Evolutionary conservation across 2,888 invertebrate genomes (phyloP), one percentile per base, ranked within the genome.

Genomic region (Drosophila emarginata): DNA sequence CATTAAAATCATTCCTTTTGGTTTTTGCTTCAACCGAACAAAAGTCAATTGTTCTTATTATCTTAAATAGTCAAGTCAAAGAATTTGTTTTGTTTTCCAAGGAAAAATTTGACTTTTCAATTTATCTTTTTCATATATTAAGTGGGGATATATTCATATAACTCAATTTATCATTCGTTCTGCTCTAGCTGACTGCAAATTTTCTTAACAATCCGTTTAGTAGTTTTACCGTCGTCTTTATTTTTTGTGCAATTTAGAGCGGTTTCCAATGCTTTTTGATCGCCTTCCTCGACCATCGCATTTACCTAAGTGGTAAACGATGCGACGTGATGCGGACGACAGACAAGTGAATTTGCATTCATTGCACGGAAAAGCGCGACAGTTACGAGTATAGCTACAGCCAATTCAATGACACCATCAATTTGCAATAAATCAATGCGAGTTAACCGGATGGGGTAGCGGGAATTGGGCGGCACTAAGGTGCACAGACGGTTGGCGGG

Each of bases 341-440:
- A 79, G 81, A 81, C 85, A 81, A 79, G 67, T 72, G 71, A 87
- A 77, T 82, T 82, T 72, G 76, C 82, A 77, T 81, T 84, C 73
- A 76, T 77, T 61, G 53, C 37, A 50, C 51, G 52, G 74, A 67
- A 73, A 61, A 60, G 58, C 61, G 58, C 62, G 64, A 59, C 72
- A 70, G 69, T 21, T 45, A 18, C 45, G 45, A 45, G 45, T 21
- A 45, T 45, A 45, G 54, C 61, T 63, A 59, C 70, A 69, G 69
- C 67, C 72, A 74, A 72, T 67, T 72, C 68, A 52, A 21, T 63
- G 69, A 81, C 82, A 87, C 77, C 82, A 87, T 81, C 85, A 82
- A 76, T 87, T 82, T 79, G 82, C 87, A 63, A 87, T 87, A 81
- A 77, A 82, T 82, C 88, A 82, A 76, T 69, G 65, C 39, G 59